Percentiles rank a stretch among this genome's conserved stretches.
These are phyloP conservation scores for Microctonus brassicae DNA, from an alignment of 2,888 invertebrate genomes.

Conservation along the genomic window DNA sequence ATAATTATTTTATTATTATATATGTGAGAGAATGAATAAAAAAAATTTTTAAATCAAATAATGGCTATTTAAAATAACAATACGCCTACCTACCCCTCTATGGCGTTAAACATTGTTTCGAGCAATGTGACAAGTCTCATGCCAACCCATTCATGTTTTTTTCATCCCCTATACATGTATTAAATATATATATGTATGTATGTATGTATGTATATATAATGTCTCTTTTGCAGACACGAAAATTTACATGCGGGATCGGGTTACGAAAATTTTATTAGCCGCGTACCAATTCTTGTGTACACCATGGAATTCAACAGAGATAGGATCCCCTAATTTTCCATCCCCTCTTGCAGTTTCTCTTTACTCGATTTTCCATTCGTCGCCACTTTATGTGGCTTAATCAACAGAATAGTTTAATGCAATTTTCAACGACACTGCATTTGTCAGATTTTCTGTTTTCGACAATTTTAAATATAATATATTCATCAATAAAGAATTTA, in stretches of 20 bases:
- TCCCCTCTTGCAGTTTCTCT: neutral
- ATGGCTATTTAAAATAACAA: slow-evolving; percentile 70
- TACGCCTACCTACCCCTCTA: slow-evolving; percentile 59
- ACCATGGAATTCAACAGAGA: slow-evolving; percentile 8
- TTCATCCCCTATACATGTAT: neutral
- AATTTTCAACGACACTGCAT: slow-evolving; percentile 6
- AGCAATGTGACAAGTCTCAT: slow-evolving; percentile 34
- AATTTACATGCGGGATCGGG: slow-evolving; percentile 69
- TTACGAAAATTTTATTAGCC: slow-evolving; percentile 68
- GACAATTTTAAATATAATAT: neutral
- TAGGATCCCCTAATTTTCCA: slow-evolving; percentile 19
- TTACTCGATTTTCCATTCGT: neutral
- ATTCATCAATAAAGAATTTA: no score
- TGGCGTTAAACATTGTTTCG: slow-evolving; percentile 68
- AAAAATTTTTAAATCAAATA: slow-evolving; percentile 69
- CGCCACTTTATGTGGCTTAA: slow-evolving; percentile 27
- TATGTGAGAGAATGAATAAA: neutral
- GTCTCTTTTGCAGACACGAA: slow-evolving; percentile 42
- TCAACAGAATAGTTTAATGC: slow-evolving; percentile 17
- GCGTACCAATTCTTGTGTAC: slow-evolving; percentile 45
- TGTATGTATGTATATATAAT: slow-evolving; percentile 1
- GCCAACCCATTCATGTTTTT: neutral
- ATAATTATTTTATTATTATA: neutral
- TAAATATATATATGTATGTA: neutral
- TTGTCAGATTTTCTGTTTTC: neutral